Evolutionary conservation across 2,888 invertebrate species (phyloP), one percentile per base, ranked within the genome.

Genomic region (Aphidoletes aphidimyza): DNA sequence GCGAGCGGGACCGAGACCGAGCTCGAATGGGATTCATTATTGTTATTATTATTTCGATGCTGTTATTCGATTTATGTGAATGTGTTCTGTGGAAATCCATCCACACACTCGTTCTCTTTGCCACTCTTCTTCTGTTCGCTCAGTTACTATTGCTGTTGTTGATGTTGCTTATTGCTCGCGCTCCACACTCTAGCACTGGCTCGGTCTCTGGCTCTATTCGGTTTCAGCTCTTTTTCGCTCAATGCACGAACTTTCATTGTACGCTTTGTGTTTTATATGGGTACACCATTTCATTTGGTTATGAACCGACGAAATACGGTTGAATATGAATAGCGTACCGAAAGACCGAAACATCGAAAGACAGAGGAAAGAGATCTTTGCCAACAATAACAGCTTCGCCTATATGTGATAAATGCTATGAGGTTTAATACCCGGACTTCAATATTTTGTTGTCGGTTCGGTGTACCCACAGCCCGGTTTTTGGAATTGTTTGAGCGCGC

Each of bases 11-110:
- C 0, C 26, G 69, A 69, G 69, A 47, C 2, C 69, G 69, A 69
- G 26, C 69, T 69, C 34, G 69, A 69, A 69, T 69, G 69, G 69
- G 69, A 69, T 69, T 69, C 69, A 69, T 69, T 69, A 69, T 69
- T 69, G 69, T 69, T 69, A 69, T 69, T 69, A 69, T 69, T 69
- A 69, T 69, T 69, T 69, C 30, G 34, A 69, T 69, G 69, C 69
- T 69, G 69, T 69, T 69, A 69, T 69, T 69, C 69, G 69, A 69
- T 69, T 69, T 69, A 69, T 69, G 69, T 69, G 69, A 69, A 69
- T 69, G 69, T 69, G 69, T 69, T 69, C 34, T 69, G 69, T 69
- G 69, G 34, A 69, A 69, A 69, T 69, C 69, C 69, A 69, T 69
- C 30, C 69, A 69, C 69, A 69, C 34, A 69, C 30, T 47, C 11